Evolutionary conservation across 2,797 vertebrate genomes (phyloP).

Genomic region (Tapirus indicus): DNA sequence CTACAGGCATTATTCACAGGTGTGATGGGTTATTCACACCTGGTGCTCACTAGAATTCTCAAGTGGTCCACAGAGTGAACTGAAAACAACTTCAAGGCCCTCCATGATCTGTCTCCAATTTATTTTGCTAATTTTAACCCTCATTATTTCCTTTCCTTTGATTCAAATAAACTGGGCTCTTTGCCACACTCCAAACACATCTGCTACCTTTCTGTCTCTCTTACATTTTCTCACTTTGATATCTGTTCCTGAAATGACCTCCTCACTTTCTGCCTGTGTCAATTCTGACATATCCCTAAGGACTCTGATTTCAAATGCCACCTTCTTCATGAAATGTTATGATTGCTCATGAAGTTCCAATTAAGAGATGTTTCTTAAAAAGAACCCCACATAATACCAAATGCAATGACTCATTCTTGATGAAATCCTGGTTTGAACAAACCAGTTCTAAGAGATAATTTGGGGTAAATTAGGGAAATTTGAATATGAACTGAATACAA

Average conservation of each 20-base stretch:
- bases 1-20: neutral
- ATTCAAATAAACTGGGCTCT: conserved; percentile 17
- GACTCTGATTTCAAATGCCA: neutral
- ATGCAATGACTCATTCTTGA: neutral
- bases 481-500: conserved; percentile 6
- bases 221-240: neutral
- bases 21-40: neutral
- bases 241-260: conserved; percentile 10
- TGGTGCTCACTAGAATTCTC: neutral
- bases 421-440: neutral
- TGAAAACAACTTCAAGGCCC: conserved; percentile 1
- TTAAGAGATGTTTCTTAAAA: neutral
- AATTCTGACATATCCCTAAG: neutral
- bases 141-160: conserved; percentile 20
- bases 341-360: neutral
- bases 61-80: neutral
- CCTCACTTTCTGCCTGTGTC: neutral
- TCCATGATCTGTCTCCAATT: neutral
- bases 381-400: neutral
- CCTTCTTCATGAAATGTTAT: conserved; percentile 17
- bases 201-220: neutral
- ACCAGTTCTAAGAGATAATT: neutral
- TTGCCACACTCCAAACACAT: neutral
- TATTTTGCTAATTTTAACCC: conserved; percentile 6
- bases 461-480: neutral